Conservation (phyloP, 2,888 invertebrate genomes). For the Cataglyphis albicans region DNA sequence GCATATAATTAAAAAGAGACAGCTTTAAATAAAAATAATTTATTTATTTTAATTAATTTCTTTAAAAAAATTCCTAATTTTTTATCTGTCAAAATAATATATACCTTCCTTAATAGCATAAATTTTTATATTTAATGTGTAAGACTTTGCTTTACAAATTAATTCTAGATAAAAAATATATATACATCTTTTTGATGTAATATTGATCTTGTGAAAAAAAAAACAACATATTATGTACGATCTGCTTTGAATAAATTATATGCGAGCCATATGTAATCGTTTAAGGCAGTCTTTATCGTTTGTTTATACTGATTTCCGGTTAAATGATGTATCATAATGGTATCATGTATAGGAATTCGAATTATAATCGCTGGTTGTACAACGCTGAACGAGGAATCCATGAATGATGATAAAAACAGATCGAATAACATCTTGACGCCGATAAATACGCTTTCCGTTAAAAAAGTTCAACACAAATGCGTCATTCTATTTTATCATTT, state of each 20-base stretch:
- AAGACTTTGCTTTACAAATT: neutral
- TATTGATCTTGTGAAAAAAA: neutral
- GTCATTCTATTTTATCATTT: neutral
- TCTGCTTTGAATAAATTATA: neutral
- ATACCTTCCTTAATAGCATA: no score
- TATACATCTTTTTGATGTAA: no score
- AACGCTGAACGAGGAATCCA: neutral
- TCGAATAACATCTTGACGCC: neutral
- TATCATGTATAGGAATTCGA: conserved; percentile 1
- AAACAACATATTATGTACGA: neutral
- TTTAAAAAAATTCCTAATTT: neutral
- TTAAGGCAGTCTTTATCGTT: conserved; percentile 1
- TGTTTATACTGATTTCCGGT: conserved; percentile 17
- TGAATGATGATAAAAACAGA: conserved; percentile 23
- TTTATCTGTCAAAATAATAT: no score
- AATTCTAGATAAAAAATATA: neutral
- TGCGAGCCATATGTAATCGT: neutral
- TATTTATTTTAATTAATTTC: neutral
- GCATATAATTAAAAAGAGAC: no score
- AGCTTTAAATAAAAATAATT: neutral
- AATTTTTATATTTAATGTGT: neutral
- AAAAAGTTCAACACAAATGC: neutral
- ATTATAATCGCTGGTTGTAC: neutral
- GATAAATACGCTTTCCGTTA: conserved; percentile 10
- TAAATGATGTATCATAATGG: neutral